Evolutionary conservation across 2,797 vertebrate genomes (phyloP).

Genomic region (Momotus momota): DNA sequence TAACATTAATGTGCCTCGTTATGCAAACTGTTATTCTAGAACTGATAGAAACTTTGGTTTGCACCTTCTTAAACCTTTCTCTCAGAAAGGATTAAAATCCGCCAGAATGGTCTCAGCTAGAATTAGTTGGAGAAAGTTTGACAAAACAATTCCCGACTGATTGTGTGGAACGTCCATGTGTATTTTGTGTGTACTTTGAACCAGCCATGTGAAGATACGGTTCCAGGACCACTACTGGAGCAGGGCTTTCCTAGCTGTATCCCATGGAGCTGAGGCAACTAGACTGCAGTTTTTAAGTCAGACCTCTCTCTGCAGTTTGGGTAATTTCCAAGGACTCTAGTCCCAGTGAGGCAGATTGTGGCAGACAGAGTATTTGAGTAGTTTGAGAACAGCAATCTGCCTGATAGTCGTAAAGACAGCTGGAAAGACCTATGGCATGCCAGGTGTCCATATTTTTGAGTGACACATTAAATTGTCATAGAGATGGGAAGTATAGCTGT

Average conservation of each 20-base stretch:
- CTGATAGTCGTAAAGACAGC: neutral
- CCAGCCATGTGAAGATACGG: fast-evolving
- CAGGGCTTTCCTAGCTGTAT: neutral
- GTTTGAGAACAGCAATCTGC: neutral
- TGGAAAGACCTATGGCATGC: neutral
- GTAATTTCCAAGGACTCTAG: neutral
- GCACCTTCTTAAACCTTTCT: neutral
- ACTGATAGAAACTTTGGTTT: neutral
- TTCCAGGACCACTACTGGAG: neutral
- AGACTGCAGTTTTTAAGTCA: neutral
- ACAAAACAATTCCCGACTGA: neutral
- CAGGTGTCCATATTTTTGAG: neutral
- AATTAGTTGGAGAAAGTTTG: neutral
- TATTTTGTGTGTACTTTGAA: neutral
- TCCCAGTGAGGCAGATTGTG: neutral
- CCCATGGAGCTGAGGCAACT: neutral
- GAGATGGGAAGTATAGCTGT: neutral
- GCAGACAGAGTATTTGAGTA: neutral
- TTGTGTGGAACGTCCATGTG: fast-evolving
- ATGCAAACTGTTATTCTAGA: neutral
- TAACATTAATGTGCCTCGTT: neutral
- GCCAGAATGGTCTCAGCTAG: neutral
- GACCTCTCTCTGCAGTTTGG: neutral
- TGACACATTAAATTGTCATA: neutral
- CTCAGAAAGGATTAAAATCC: neutral